phyloP scores from a whole-genome alignment of 2,888 invertebrate species.

The Himalopsyche anomala region DNA sequence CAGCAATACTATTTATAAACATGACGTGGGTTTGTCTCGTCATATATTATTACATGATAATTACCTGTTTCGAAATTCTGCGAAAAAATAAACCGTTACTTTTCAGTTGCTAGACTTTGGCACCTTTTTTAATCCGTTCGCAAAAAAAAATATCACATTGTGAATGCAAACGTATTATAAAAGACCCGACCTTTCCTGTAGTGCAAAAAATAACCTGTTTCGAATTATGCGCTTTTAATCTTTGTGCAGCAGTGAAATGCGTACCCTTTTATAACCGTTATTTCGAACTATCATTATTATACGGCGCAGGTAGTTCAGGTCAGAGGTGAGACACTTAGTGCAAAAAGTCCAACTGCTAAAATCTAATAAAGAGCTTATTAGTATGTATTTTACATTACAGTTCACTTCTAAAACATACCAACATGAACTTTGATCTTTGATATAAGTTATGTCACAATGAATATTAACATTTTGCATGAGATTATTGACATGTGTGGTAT shows the following conservation, averaged over 20 bases:
- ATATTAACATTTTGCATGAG: too few relatives aligned
- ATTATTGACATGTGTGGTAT: too few relatives aligned
- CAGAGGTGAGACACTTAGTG: neutral
- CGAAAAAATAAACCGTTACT: conserved; percentile 8
- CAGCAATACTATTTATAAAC: too few relatives aligned
- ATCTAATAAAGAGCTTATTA: too few relatives aligned
- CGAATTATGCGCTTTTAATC: neutral
- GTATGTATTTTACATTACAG: too few relatives aligned
- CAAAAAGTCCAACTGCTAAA: neutral
- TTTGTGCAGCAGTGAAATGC: neutral
- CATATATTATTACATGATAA: neutral
- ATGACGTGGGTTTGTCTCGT: neutral
- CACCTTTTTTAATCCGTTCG: neutral
- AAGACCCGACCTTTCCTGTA: neutral
- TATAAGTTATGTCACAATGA: too few relatives aligned
- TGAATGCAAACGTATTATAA: neutral
- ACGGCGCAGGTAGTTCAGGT: neutral
- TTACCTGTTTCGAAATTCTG: neutral
- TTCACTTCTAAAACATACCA: neutral
- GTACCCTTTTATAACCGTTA: conserved; percentile 3
- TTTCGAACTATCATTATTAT: neutral
- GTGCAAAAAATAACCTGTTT: neutral
- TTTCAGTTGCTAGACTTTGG: conserved; percentile 25
- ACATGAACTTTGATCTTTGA: neutral
- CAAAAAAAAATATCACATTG: neutral